Evolutionary conservation across 2,888 invertebrate genomes (phyloP).

Genomic region (Arctia plantaginis): DNA sequence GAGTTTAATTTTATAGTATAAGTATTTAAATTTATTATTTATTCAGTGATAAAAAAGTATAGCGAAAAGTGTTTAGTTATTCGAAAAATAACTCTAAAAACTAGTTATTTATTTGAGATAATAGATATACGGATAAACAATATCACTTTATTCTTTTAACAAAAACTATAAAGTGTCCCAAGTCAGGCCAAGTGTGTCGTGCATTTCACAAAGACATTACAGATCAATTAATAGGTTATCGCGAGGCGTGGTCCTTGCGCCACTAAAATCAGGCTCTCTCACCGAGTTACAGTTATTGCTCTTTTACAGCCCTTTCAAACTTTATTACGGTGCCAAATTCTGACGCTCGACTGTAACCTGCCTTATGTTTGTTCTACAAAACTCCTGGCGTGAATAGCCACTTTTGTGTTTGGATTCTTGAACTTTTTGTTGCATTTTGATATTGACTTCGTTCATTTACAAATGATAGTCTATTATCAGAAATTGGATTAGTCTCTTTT

Average conservation of each 20-base stretch:
- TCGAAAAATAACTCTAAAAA: too few species aligned
- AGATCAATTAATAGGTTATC: conserved; percentile 83
- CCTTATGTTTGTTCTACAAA: conserved; percentile 78
- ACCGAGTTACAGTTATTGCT: conserved; percentile 84
- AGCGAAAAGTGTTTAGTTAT: too few species aligned
- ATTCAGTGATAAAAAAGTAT: too few species aligned
- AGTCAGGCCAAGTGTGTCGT: conserved; percentile 32
- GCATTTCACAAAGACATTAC: conserved; percentile 57
- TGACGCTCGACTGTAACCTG: conserved; percentile 63
- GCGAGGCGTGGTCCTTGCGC: conserved; percentile 72
- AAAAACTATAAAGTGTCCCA: not conserved
- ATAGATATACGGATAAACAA: too few species aligned
- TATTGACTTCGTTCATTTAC: conserved; percentile 10
- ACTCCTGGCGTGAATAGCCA: conserved; percentile 59
- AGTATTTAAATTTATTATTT: too few species aligned
- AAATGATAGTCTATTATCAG: not conserved
- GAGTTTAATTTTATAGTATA: too few species aligned
- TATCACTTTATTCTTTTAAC: not conserved
- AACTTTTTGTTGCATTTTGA: conserved; percentile 44
- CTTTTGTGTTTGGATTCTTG: conserved; percentile 42
- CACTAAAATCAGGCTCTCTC: conserved; percentile 84
- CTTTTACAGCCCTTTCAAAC: conserved; percentile 86
- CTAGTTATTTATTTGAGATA: too few species aligned
- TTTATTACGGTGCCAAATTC: conserved; percentile 85
- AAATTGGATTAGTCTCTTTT: too few species aligned